Evolutionary conservation across 2,797 vertebrate genomes (phyloP).

Genomic region (Agapornis canus): DNA sequence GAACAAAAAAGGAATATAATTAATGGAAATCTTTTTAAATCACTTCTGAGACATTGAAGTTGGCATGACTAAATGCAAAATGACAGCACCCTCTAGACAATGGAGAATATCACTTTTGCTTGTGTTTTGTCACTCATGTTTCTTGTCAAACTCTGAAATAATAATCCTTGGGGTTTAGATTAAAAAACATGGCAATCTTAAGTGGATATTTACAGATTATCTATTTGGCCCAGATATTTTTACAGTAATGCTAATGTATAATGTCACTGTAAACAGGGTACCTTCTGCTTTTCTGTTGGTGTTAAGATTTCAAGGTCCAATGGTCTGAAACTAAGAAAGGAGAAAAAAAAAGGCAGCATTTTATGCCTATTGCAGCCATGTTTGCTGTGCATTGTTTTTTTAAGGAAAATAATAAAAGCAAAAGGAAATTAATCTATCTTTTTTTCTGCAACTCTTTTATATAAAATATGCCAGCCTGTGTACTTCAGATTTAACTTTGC

Average conservation of each 20-base stretch:
- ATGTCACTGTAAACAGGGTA: background rate
- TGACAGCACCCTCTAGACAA: background rate
- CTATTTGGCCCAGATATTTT: background rate
- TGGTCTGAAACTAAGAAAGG: background rate
- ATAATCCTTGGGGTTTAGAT: background rate
- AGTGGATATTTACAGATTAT: background rate
- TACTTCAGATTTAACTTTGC: constrained; percentile 2
- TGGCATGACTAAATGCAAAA: background rate
- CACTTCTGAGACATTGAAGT: background rate
- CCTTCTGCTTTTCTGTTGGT: background rate
- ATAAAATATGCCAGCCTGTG: background rate
- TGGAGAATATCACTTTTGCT: background rate
- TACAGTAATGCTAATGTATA: background rate
- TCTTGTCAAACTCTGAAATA: background rate
- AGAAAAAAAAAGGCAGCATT: background rate
- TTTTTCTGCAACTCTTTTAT: background rate
- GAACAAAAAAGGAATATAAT: background rate
- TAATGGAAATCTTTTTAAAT: background rate
- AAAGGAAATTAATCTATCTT: background rate
- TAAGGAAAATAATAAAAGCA: background rate
- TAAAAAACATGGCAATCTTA: background rate
- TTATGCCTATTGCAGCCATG: background rate
- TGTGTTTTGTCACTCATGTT: background rate
- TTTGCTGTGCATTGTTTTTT: background rate
- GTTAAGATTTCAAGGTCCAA: background rate